Evolutionary conservation across 2,797 vertebrate genomes (phyloP), one percentile per base, ranked within the genome.

Genomic region (Sebastes glaucus): DNA sequence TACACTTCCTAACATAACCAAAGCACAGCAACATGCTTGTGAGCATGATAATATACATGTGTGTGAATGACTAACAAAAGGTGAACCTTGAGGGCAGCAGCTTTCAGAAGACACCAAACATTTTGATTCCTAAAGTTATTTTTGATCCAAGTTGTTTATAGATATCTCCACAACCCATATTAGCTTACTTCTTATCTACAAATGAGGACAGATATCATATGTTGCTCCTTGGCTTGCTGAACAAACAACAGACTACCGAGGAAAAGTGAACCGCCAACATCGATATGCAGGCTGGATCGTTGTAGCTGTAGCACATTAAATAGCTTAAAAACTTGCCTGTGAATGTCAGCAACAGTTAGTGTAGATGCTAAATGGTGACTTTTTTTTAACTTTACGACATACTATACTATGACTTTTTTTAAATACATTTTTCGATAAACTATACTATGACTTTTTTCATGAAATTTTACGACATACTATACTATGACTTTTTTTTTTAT

Each of bases 11-110:
- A 13, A 14, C 81, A 83, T 82, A 76, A 87, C 93, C 95, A 94
- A 94, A 95, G 89, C 93, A 93, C 91, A 94, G 84, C 74, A 72
- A 81, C 81, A 87, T 78, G 56, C 62, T 38, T 68, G 76, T 78
- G 57, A 91, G 76, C 57, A n/a, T 85, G 80, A 74, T 6, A 7
- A 55, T 46, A 52, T 77, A 74, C 62, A 32, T 81, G 72, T 88
- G 81, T 88, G 81, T 92, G 85, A 83, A 77, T 84, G 63, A 23
- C 59, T 77, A 74, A 87, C 87, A 88, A 70, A 33, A 64, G 74
- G 80, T 84, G 70, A 92, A 88, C 88, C 82, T 85, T 85, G 90
- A 90, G 74, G 86, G 78, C 83, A 84, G 76, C 69, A 78, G 67
- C 69, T 55, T 65, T 32, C 46, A 85, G 71, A 74, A 61, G 46